Conservation (phyloP, 2,113 vertebrate species). For the Bothrops jararaca region DNA sequence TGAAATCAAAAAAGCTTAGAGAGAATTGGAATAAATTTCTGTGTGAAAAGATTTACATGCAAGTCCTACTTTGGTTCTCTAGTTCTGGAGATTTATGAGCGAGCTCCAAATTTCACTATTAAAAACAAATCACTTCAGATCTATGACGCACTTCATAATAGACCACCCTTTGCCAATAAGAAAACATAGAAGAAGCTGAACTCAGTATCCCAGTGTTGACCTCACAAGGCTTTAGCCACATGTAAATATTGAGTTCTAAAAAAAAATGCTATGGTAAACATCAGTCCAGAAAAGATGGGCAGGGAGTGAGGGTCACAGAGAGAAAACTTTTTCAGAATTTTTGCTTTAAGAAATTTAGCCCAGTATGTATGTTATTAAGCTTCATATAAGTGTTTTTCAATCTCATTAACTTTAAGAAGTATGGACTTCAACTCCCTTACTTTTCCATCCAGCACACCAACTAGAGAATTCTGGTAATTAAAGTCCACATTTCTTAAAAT, state of each 20-base stretch:
- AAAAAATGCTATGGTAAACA: no score
- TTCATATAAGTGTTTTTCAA: neutral
- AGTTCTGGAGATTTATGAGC: neutral
- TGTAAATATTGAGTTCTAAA: neutral
- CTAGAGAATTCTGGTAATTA: neutral
- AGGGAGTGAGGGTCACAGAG: neutral
- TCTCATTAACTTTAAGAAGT: neutral
- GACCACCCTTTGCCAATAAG: neutral
- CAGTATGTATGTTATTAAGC: neutral
- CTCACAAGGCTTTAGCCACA: neutral
- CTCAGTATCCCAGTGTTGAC: neutral
- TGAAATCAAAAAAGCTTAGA: neutral
- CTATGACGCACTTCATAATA: neutral
- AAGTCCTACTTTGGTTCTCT: neutral
- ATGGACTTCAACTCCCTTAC: neutral
- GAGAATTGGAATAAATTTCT: neutral
- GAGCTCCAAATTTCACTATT: neutral
- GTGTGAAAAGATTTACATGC: neutral
- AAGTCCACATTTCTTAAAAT: neutral
- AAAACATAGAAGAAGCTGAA: neutral
- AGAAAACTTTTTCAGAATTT: neutral
- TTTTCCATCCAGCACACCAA: neutral
- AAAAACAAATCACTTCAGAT: neutral
- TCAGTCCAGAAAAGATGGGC: neutral
- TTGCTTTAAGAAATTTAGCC: neutral